Evolutionary conservation across 2,113 vertebrate species (phyloP), one percentile per base, ranked within the genome.

Genomic region (Misgurnus anguillicaudatus): DNA sequence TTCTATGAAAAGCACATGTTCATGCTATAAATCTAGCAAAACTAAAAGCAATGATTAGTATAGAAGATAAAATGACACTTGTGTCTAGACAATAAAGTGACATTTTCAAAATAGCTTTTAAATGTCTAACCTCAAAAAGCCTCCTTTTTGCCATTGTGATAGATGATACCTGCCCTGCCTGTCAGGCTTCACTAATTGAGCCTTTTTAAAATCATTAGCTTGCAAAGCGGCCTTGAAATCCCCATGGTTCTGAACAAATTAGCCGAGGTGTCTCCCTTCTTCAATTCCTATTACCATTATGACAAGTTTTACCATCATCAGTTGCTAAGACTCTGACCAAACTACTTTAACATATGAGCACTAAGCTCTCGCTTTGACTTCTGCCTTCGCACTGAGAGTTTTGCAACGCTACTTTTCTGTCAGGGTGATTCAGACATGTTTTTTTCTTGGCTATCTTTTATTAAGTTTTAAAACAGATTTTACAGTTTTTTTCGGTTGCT

Each of bases 171-270:
- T 83, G 83, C 83, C 83, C 53, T 76, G 76, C 75, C 85, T 88
- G 88, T 89, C 89, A 85, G 51, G 51, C 63, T 83, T 84, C 80
- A 86, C 85, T 89, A 90, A 90, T 91, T 89, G 87, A 71, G 48
- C 36, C 74, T 75, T 82, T 76, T 84, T 89, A 85, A 87, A 89
- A 88, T 87, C 84, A 89, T 88, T 87, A 86, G 84, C 83, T 64
- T 69, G 83, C 79, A 87, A 89, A 88, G 82, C 79, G 63, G 85
- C 85, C 81, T 79, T 87, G 85, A 88, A 85, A 66, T 86, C 80
- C 84, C 86, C 19, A 16, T 61, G 62, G 80, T 84, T 73, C 61
- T 80, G 80, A 76, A 83, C 66, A 84, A 84, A 84, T 84, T 75
- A 76, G 70, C 61, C 53, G 75, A 74, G 77, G 70, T 45, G 42